A percentile compares a stretch with the other conserved stretches of the same genome.
phyloP scores from a whole-genome alignment of 1,140 invertebrate genomes.

The Habropoda laboriosa region DNA sequence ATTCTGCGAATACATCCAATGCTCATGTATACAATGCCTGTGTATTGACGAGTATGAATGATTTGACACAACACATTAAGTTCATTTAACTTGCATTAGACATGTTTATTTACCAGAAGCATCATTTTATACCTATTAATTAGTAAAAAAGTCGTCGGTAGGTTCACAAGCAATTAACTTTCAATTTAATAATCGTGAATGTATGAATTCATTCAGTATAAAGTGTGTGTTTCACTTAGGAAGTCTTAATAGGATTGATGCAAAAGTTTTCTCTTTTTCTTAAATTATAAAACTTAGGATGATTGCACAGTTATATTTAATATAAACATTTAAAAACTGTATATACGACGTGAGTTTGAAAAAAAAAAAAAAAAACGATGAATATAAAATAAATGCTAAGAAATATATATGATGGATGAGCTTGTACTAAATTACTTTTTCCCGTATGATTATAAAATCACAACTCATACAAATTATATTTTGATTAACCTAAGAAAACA shows the following conservation, averaged over 20 bases:
- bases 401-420: constrained; percentile 1
- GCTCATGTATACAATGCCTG: constrained; percentile 70
- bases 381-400: constrained; percentile 29
- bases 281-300: constrained; percentile 18
- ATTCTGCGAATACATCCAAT: constrained; percentile 53
- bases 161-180: constrained; percentile 75
- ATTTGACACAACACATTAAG: constrained; percentile 75
- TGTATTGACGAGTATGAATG: constrained; percentile 71
- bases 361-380: constrained; percentile 3
- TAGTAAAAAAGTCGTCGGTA: constrained; percentile 78
- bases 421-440: constrained; percentile 8
- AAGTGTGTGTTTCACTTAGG: constrained; percentile 67
- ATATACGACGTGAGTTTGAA: background rate
- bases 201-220: constrained; percentile 64
- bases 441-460: constrained; percentile 26
- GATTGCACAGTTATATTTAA: background rate
- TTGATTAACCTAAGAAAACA: constrained; percentile 16
- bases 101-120: constrained; percentile 77
- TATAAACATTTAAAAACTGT: constrained; percentile 31
- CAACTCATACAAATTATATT: constrained; percentile 27
- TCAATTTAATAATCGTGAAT: constrained; percentile 70
- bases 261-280: constrained; percentile 66
- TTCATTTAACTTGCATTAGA: constrained; percentile 76
- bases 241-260: constrained; percentile 71
- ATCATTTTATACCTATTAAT: constrained; percentile 75